phyloP scores from a whole-genome alignment of 2,888 invertebrate genomes.

The Stenchaetothrips biformis region DNA sequence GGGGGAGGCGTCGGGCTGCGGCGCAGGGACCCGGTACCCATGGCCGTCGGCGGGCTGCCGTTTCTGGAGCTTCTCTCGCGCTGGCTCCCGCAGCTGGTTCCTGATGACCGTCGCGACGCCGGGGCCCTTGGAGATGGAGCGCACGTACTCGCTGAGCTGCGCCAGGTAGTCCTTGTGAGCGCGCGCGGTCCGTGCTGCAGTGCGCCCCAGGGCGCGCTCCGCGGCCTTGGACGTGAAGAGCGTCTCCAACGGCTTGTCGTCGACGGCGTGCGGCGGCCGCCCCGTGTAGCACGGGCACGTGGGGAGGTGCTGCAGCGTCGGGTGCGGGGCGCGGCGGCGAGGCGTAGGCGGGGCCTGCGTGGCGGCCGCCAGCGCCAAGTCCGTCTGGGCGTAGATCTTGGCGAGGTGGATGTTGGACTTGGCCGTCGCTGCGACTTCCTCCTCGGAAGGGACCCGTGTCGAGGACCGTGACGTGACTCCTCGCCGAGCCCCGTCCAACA shows the following conservation, averaged over 20 bases:
- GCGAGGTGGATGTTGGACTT: slow-evolving; percentile 17
- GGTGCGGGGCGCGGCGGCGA: background rate
- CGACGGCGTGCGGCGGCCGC: background rate
- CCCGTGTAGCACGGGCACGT: background rate
- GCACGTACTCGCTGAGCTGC: slow-evolving; percentile 17
- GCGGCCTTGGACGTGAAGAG: background rate
- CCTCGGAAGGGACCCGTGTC: background rate
- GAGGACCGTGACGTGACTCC: background rate
- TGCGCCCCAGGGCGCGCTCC: background rate
- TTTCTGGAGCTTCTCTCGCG: background rate
- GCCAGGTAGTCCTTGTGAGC: background rate
- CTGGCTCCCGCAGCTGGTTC: background rate
- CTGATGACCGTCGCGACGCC: background rate
- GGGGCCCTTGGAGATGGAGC: background rate
- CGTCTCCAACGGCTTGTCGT: background rate
- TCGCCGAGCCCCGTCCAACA: background rate
- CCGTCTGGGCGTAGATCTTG: slow-evolving; percentile 11
- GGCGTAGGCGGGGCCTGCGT: background rate
- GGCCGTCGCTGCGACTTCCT: background rate
- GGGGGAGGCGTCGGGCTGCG: too few species aligned
- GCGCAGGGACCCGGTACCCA: too few species aligned
- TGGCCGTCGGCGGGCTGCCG: too few species aligned
- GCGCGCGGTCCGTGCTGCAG: background rate
- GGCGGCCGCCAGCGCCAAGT: background rate
- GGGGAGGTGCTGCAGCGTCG: background rate